Conservation (phyloP, 2,888 invertebrate species). For the Willowsia nigromaculata region DNA sequence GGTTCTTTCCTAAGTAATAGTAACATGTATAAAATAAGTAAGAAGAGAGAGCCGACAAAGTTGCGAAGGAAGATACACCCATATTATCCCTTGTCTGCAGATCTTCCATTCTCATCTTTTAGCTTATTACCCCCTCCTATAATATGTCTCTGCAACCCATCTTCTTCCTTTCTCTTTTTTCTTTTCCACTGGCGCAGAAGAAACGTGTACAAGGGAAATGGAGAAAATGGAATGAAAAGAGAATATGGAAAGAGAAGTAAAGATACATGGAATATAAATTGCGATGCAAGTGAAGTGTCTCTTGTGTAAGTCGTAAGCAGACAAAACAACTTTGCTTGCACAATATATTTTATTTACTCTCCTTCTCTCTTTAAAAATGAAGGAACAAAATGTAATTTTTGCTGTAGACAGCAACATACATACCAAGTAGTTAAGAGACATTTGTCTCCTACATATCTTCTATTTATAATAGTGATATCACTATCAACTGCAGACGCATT, state of each 20-base stretch:
- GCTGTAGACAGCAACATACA: neutral
- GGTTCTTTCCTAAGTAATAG: neutral
- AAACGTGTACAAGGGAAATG: neutral
- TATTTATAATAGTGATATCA: neutral
- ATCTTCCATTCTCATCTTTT: neutral
- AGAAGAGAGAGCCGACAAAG: neutral
- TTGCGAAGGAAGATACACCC: neutral
- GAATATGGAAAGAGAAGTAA: neutral
- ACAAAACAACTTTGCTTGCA: neutral
- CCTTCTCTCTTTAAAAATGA: neutral
- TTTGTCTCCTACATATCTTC: neutral
- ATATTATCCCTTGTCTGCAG: too few species aligned
- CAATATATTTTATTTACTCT: conserved; percentile 16
- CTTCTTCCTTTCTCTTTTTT: neutral
- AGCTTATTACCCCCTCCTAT: neutral
- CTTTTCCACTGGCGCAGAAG: neutral
- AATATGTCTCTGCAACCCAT: neutral
- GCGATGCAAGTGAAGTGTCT: conserved; percentile 16
- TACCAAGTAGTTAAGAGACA: neutral
- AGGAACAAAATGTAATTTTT: neutral
- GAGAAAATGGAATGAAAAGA: neutral
- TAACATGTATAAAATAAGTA: neutral
- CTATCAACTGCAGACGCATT: neutral
- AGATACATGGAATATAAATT: conserved; percentile 14
- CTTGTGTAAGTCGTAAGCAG: neutral